Evolutionary conservation across 2,113 vertebrate genomes (phyloP), one percentile per base, ranked within the genome.

Genomic region (Sakesphorus luctuosus): DNA sequence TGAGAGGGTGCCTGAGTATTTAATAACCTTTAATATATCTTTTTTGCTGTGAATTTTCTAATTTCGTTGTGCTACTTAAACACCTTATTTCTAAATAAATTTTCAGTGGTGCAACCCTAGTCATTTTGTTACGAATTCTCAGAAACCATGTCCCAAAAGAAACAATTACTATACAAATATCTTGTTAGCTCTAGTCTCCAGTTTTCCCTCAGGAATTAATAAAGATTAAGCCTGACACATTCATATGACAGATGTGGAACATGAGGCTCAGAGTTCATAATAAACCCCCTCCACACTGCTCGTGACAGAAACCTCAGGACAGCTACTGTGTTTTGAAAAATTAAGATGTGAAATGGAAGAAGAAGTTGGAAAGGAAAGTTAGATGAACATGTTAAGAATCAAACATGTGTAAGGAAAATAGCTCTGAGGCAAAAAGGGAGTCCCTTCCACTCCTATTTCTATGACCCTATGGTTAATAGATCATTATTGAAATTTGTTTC

Each of bases 121-220:
- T 65, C 71, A 68, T 62, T 81, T 82, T 82, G 61, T 79, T 91
- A 90, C 43, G 85, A 90, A 69, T 85, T 91, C 72, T 85, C 49
- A 90, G 81, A 94, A 96, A 93, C 24, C 58, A 76, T 2, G 4
- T 87, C 66, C 59, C 82, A 76, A 72, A 95, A 97, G 81, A 85
- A 97, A 87, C 58, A 93, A 94, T 91, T 93, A 90, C 47, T 80
- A 95, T 62, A 95, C 87, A 95, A 83, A 76, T 66, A 93, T 18
- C 58, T 58, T 90, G 79, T 65, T 87, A 85, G 58, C 55, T 78
- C 56, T 65, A 89, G 56, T 65, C 79, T 83, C 62, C 53, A 44
- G n/a, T 79, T 73, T 76, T 46, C 87, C 78, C 82, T 73, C 28
- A 18, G 53, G 88, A 95, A 79, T 90, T 56, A 85, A 82, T 73